Conservation (phyloP, 2,113 vertebrate species). For the Columba janthina region DNA sequence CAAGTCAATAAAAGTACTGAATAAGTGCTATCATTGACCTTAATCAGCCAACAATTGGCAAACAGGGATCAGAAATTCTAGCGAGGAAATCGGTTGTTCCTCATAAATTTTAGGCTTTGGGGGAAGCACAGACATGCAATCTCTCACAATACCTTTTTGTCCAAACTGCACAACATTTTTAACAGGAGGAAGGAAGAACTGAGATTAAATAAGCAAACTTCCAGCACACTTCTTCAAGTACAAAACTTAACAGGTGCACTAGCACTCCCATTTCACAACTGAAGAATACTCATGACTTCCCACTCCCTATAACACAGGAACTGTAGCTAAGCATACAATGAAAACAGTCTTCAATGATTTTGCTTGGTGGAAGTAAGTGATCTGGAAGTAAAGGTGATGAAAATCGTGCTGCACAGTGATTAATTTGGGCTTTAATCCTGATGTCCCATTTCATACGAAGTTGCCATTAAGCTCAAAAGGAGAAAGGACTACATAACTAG, state of each 20-base stretch:
- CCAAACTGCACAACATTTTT: not conserved
- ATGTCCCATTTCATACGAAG: constrained; percentile 34
- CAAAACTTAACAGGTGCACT: not conserved
- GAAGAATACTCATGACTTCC: not conserved
- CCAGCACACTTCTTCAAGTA: not conserved
- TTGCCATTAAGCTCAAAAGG: constrained; percentile 48
- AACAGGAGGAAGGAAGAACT: not conserved
- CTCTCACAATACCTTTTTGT: not conserved
- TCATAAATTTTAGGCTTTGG: not conserved
- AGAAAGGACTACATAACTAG: constrained; percentile 21
- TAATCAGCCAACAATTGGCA: constrained; percentile 67
- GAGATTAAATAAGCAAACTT: not conserved
- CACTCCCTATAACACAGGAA: not conserved
- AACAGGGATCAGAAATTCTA: constrained; percentile 60
- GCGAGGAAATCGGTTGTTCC: not conserved
- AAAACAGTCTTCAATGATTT: not conserved
- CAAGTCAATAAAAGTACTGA: constrained; percentile 69
- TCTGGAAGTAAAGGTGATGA: constrained; percentile 6
- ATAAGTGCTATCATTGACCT: constrained; percentile 72
- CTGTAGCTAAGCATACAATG: not conserved
- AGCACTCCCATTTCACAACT: not conserved
- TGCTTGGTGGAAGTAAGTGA: not conserved
- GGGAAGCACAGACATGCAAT: fast-evolving
- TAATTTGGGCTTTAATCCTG: constrained; percentile 54
- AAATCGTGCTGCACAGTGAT: constrained; percentile 10